Conservation (phyloP, 1,140 invertebrate species). For the Lysiphlebus fabarum region DNA sequence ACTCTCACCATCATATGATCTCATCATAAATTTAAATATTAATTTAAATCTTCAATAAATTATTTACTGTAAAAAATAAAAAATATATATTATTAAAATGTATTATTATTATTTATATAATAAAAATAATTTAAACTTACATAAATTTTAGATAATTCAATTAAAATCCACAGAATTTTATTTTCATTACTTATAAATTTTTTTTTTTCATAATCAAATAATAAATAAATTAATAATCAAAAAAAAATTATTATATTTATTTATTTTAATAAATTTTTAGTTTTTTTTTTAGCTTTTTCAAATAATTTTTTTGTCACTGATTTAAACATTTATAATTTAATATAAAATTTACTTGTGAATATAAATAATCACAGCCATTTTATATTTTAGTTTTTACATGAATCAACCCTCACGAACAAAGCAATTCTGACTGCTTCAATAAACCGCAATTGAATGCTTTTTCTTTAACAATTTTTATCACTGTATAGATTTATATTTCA, state of each 20-base stretch:
- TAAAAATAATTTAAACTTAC: slow-evolving; percentile 5
- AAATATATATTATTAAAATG: background rate
- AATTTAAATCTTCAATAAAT: background rate
- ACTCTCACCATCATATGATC: slow-evolving; percentile 53
- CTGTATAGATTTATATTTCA: too few species aligned
- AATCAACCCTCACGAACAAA: background rate
- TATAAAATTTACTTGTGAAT: background rate
- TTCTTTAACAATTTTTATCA: background rate
- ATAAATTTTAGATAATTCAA: background rate
- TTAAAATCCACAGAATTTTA: slow-evolving; percentile 4
- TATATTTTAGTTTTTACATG: slow-evolving; percentile 19
- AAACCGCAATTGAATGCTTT: background rate
- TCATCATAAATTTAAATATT: slow-evolving; percentile 33
- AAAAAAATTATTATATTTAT: too few species aligned
- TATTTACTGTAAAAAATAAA: background rate
- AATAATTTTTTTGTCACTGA: too few species aligned
- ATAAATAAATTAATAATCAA: too few species aligned
- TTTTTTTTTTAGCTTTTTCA: too few species aligned
- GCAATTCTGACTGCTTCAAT: background rate
- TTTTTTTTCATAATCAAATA: too few species aligned
- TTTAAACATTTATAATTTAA: background rate
- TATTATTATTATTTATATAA: background rate
- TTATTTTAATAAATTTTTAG: too few species aligned
- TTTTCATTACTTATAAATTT: background rate
- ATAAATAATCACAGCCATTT: slow-evolving; percentile 38